Percentiles rank a stretch among this genome's conserved stretches.
Evolutionary conservation across 2,113 vertebrate genomes (phyloP).

Genomic region (Phalacrocorax pelagicus): DNA sequence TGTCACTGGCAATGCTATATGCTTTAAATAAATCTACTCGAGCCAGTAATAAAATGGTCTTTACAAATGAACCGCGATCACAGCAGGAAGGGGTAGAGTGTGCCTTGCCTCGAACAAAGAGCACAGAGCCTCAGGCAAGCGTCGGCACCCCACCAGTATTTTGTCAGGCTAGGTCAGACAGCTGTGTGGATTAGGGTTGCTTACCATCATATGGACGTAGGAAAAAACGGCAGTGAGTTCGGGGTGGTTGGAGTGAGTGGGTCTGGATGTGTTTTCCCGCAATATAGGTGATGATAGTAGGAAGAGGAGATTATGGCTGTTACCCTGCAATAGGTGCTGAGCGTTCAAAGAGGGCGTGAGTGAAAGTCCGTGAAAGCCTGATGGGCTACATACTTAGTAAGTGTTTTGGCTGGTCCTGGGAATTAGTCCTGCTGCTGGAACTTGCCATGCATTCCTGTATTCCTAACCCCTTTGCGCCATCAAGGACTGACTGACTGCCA

Average conservation of each 20-base stretch:
- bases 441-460: background rate
- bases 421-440: background rate
- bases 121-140: background rate
- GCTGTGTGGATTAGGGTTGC: background rate
- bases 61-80: background rate
- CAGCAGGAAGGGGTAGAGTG: background rate
- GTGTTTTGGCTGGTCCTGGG: background rate
- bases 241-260: background rate
- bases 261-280: background rate
- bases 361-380: background rate
- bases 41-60: background rate
- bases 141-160: background rate
- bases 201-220: background rate
- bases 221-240: background rate
- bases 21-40: background rate
- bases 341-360: background rate
- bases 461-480: background rate
- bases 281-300: background rate
- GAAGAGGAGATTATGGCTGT: background rate
- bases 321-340: background rate
- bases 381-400: rapidly evolving
- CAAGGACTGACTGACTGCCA: background rate
- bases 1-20: background rate
- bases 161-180: background rate
- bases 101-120: background rate